Base-by-base conservation (phyloP, 2,797 vertebrate species). In the Xiphophorus birchmanni region DNA sequence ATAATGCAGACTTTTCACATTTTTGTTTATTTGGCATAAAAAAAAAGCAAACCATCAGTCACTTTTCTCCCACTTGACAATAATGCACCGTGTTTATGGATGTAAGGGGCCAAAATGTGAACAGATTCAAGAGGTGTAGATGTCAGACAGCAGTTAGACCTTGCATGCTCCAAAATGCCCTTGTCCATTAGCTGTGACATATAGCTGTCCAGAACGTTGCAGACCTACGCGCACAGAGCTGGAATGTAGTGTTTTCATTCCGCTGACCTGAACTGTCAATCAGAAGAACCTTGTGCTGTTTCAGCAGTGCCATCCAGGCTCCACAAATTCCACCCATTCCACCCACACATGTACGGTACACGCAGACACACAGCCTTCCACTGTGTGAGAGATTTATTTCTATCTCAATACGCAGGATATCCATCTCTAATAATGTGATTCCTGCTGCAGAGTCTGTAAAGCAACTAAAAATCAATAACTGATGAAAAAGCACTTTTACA, bases 241-340 rank as follows among this genome's bases (percentile, higher is more conserved):
- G 84, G 84, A 91, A 92, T 93, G 85, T 75, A 63, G 72, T 89
- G 90, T 93, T 94, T 94, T 93, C 82, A 85, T 92, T 91, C 63
- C 37, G 26, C 32, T 29, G 73, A 87, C 80, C 82, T 76, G 48
- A 35, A n/a, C 87, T 94, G 90, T 90, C 91, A 91, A 82, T 92
- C 89, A 92, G 11, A 79, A 37, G 81, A 85, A 86, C 84, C 77
- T 72, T 74, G 76, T 86, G 81, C 79, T 83, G 71, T 77, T 84
- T 82, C 84, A 88, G 82, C 77, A 76, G 80, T 74, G 72, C 54
- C 82, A 82, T 86, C 84, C 82, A 86, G 89, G 86, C 65, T 56
- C 76, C 85, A 82, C 79, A 86, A 83, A 92, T 91, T 92, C 86
- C 88, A 86, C 47, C 85, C 84, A 90, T 89, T 87, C 86, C 86